Conservation (phyloP, 2,113 vertebrate genomes). For the Callospermophilus lateralis region DNA sequence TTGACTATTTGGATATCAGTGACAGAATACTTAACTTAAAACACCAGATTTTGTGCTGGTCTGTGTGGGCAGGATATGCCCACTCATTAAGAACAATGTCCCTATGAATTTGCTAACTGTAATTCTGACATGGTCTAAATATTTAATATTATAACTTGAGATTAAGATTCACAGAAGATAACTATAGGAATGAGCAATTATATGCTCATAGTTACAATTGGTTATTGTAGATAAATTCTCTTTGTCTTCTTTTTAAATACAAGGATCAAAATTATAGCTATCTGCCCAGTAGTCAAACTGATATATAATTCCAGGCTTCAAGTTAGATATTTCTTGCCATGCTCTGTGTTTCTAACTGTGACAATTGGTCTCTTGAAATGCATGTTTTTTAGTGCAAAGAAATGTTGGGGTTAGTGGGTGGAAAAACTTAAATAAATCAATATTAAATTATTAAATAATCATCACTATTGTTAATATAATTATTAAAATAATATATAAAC, state of each 20-base stretch:
- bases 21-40: not conserved
- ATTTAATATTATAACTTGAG: not conserved
- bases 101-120: not conserved
- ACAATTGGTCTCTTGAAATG: constrained; percentile 36
- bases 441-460: not conserved
- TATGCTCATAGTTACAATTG: not conserved
- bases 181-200: not conserved
- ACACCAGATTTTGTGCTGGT: not conserved
- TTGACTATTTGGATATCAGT: constrained; percentile 15
- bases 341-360: not conserved
- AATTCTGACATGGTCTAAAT: not conserved
- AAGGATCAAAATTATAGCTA: too few relatives aligned
- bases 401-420: not conserved
- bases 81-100: constrained; percentile 46
- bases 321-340: not conserved
- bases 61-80: not conserved
- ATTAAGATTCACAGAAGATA: not conserved
- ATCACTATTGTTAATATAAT: not conserved
- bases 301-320: too few relatives aligned
- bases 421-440: not conserved
- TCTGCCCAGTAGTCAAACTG: too few relatives aligned
- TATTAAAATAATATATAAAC: constrained; percentile 21
- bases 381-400: not conserved
- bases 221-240: not conserved
- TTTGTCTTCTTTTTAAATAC: too few relatives aligned